These are phyloP conservation scores for Azemiops feae DNA, from an alignment of 2,113 vertebrate genomes.

Conservation along the genomic window DNA sequence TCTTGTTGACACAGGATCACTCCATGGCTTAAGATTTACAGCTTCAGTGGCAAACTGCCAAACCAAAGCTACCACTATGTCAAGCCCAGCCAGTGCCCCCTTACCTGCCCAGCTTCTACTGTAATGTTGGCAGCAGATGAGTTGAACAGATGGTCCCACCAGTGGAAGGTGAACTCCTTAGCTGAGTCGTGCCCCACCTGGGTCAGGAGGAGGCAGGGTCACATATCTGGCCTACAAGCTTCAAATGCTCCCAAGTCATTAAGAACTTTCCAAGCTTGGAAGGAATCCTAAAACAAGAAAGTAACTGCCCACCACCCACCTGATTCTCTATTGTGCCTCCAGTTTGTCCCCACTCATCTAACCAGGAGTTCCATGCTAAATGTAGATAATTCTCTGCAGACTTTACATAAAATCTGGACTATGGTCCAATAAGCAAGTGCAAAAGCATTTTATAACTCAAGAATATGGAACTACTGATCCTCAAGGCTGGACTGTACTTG, in stretches of 20 bases:
- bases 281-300: neutral
- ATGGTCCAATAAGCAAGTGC: neutral
- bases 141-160: slow-evolving; percentile 97
- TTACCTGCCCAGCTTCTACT: slow-evolving; percentile 79
- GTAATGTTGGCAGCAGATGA: slow-evolving; percentile 81
- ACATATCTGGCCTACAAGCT: neutral
- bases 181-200: slow-evolving; percentile 88
- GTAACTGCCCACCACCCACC: neutral
- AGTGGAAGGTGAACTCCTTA: slow-evolving; percentile 90
- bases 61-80: neutral
- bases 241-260: neutral
- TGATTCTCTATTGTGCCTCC: neutral
- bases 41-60: neutral
- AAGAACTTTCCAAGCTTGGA: neutral
- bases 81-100: neutral
- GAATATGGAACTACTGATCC: neutral
- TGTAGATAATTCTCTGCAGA: neutral
- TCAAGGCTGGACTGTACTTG: neutral
- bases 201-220: neutral
- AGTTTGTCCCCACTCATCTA: neutral
- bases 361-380: neutral
- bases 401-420: neutral
- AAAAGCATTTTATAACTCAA: neutral
- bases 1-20: neutral
- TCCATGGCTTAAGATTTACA: neutral